These are phyloP conservation scores for Rugalucina vietnamica DNA, from an alignment of 2,888 invertebrate species.

Conservation along the genomic window DNA sequence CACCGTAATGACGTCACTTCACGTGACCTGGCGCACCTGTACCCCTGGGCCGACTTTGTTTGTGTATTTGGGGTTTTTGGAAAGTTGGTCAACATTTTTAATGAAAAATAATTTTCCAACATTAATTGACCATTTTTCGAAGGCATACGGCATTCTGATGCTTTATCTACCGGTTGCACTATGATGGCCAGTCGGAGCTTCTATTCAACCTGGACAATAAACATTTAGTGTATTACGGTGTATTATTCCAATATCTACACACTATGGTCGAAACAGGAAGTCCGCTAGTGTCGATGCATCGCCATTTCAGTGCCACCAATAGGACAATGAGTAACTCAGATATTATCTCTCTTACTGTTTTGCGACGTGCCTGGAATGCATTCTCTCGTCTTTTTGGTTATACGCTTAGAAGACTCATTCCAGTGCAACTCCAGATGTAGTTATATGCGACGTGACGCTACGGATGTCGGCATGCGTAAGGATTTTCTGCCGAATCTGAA, in stretches of 20 bases:
- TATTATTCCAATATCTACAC: not conserved
- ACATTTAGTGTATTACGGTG: not conserved
- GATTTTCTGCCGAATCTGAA: not conserved
- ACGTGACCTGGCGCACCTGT: no score
- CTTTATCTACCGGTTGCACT: no score
- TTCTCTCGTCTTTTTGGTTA: conserved; percentile 4
- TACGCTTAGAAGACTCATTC: not conserved
- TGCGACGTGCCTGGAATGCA: conserved; percentile 11
- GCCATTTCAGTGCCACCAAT: not conserved
- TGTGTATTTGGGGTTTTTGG: no score
- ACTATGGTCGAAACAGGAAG: not conserved
- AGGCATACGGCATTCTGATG: no score
- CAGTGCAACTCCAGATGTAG: not conserved
- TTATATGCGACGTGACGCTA: not conserved
- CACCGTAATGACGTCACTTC: no score
- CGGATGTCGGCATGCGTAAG: not conserved
- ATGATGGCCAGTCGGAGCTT: not conserved
- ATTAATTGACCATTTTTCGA: no score
- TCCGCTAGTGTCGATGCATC: not conserved
- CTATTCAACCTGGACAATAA: not conserved
- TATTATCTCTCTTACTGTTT: not conserved
- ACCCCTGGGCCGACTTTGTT: no score
- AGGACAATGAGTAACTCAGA: not conserved
- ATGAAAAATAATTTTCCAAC: no score
- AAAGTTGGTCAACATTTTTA: no score